Percentiles rank a stretch among this genome's conserved stretches.
These are phyloP conservation scores for Amblyopsis hoosieri DNA, from an alignment of 2,797 vertebrate genomes.

Conservation along the genomic window DNA sequence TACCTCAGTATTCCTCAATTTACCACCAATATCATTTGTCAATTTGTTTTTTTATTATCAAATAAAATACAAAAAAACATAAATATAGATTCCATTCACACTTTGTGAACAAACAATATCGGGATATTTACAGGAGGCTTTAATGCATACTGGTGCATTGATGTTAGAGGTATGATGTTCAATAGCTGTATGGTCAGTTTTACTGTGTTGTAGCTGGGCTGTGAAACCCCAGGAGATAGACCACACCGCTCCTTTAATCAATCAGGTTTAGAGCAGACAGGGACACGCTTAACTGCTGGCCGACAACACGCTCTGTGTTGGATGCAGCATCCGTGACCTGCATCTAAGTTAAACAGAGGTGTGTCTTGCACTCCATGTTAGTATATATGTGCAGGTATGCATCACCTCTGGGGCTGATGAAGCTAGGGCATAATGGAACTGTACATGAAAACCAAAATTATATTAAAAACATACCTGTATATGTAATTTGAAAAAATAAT, in stretches of 20 bases:
- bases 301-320: slow-evolving; percentile 33
- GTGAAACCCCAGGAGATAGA: slow-evolving; percentile 42
- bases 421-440: slow-evolving; percentile 28
- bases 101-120: background rate
- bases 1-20: too few species aligned
- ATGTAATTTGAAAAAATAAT: slow-evolving; percentile 45
- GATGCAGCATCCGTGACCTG: slow-evolving; percentile 44
- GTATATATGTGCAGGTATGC: background rate
- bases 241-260: slow-evolving; percentile 51
- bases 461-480: slow-evolving; percentile 4
- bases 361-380: background rate
- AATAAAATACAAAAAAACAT: too few species aligned
- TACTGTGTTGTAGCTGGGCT: slow-evolving; percentile 31
- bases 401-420: slow-evolving; percentile 27
- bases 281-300: slow-evolving; percentile 39
- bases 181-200: slow-evolving; percentile 28
- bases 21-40: too few species aligned
- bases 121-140: background rate
- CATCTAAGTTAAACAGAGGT: slow-evolving; percentile 45
- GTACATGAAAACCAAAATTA: slow-evolving; percentile 19
- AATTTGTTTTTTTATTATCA: too few species aligned
- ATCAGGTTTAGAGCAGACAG: slow-evolving; percentile 53
- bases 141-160: background rate
- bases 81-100: too few species aligned
- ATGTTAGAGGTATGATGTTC: slow-evolving; percentile 25